Conservation (phyloP, 2,888 invertebrate genomes). For the Epirrhoe alternata region DNA sequence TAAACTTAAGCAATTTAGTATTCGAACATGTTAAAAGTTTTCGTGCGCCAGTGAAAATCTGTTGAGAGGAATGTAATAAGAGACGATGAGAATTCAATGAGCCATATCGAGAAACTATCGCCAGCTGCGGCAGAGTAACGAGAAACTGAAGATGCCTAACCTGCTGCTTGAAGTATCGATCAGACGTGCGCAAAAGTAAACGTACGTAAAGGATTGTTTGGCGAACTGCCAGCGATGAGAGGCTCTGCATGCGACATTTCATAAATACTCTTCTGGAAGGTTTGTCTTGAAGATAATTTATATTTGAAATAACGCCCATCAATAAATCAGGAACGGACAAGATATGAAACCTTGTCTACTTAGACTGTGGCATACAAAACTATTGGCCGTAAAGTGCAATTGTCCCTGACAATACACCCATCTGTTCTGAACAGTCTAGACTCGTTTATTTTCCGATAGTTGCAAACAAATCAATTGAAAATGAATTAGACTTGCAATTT, state of each 20-base stretch:
- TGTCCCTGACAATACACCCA: constrained; percentile 59
- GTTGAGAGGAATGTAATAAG: constrained; percentile 8
- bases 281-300: constrained; percentile 13
- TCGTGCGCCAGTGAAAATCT: not conserved
- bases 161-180: constrained; percentile 41
- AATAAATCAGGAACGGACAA: constrained; percentile 5
- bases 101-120: constrained; percentile 17
- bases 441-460: constrained; percentile 22
- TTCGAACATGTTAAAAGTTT: not conserved
- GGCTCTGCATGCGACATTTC: constrained; percentile 38
- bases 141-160: constrained; percentile 26
- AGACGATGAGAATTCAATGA: constrained; percentile 14
- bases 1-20: not conserved
- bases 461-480: constrained; percentile 24
- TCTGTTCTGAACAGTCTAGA: constrained; percentile 40
- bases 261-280: constrained; percentile 24
- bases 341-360: not conserved
- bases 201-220: constrained; percentile 35
- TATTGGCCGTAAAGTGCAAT: constrained; percentile 51
- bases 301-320: not conserved
- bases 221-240: constrained; percentile 35
- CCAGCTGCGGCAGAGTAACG: constrained; percentile 13
- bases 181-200: constrained; percentile 33
- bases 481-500: not conserved
- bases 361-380: not conserved